Base-by-base conservation (phyloP, 2,888 invertebrate genomes). In the Habrosyne pyritoides region DNA sequence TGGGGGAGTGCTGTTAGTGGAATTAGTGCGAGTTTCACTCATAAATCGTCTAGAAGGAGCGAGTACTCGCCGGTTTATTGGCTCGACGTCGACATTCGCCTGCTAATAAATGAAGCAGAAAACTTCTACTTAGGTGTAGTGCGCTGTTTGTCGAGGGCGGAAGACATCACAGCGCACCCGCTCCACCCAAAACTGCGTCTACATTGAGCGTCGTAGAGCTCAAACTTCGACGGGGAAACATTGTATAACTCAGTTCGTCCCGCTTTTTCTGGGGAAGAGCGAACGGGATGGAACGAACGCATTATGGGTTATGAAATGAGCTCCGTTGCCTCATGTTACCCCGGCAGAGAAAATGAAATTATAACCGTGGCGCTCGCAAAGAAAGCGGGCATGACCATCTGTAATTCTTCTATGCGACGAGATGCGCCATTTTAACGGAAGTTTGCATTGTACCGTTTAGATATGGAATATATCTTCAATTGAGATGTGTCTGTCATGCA, bases 21-120 rank as follows among this genome's bases (percentile, higher is more conserved):
- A 88, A 91, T 91, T 91, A 90, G 87, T 87, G 79, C 75, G 84
- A 86, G 84, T 87, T 86, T 81, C 78, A 77, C 81, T 83, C 87
- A 86, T 91, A 90, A 91, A 91, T 91, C 87, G 90, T 88, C 87
- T 87, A 78, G 82, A 83, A 84, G 84, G 88, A 87, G 87, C 84
- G 86, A 83, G 80, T 81, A 82, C 79, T 71, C 68, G 75, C 67
- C 84, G 80, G 81, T 87, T 87, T 90, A 89, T 90, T 89, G 86
- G 88, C 86, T 83, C 71, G 75, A 75, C 81, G 84, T 84, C 86
- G 86, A 86, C 90, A 85, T 86, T 82, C 83, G 83, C 85, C 76
- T 75, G 83, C 86, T 91, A 89, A 91, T 89, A 91, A 91, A 91
- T 90, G 91, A 90, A 91, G 86, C 89, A 87, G 91, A 89, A 89